Conservation (phyloP, 1,140 invertebrate genomes). For the Druon quercuslanigerum region DNA sequence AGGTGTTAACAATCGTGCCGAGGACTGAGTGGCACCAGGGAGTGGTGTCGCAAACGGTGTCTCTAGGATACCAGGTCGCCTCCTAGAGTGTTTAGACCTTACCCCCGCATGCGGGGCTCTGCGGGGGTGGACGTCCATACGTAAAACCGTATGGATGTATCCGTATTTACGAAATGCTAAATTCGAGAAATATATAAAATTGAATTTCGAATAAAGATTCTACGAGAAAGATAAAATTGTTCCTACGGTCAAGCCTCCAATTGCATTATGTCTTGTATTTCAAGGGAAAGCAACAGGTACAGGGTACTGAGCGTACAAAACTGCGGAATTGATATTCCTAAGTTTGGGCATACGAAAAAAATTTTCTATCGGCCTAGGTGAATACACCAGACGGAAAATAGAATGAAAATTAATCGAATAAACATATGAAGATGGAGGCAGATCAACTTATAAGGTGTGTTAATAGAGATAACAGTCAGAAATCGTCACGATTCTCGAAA, state of each 20-base stretch:
- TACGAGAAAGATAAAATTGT: background rate
- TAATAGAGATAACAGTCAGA: no score
- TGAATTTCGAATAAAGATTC: background rate
- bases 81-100: no score
- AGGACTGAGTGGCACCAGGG: no score
- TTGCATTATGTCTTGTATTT: conserved; percentile 3
- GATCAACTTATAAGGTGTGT: no score
- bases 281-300: conserved; percentile 16
- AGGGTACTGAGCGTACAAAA: conserved; percentile 17
- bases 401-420: conserved; percentile 38
- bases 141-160: background rate
- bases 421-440: background rate
- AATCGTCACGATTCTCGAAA: no score
- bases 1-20: no score
- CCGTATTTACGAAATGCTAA: background rate
- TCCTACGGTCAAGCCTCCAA: conserved; percentile 2
- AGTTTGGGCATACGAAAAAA: conserved; percentile 7
- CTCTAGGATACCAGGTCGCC: no score
- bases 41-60: no score
- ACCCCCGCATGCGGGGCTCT: no score
- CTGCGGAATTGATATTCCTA: background rate
- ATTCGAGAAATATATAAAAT: background rate
- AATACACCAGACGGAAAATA: background rate
- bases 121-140: no score
- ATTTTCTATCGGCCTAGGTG: conserved; percentile 7